Percentiles rank a stretch among this genome's conserved stretches.
Evolutionary conservation across 2,797 vertebrate genomes (phyloP).

Genomic region (Fistularia commersonii): DNA sequence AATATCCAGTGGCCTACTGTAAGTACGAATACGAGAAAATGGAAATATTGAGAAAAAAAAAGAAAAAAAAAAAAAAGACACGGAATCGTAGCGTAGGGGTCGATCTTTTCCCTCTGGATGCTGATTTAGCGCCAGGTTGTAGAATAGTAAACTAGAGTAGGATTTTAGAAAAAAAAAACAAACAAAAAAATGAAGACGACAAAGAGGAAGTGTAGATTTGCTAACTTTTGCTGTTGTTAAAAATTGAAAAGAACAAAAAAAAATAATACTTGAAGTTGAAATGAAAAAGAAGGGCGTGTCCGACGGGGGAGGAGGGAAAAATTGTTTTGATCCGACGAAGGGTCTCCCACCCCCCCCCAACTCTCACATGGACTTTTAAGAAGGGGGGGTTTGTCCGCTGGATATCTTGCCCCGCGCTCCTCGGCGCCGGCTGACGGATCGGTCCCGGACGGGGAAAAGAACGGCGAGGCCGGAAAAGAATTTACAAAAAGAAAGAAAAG

Average conservation of each 20-base stretch:
- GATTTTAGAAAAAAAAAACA: constrained; percentile 59
- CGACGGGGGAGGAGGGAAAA: constrained; percentile 25
- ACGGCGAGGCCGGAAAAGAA: background rate
- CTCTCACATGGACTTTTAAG: constrained; percentile 62
- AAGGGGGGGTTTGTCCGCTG: constrained; percentile 71
- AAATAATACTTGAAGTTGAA: constrained; percentile 76
- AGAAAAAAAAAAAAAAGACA: constrained; percentile 59
- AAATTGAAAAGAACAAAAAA: too few species aligned
- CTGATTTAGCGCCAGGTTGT: constrained; percentile 73
- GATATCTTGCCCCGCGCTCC: constrained; percentile 73
- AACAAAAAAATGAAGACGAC: too few species aligned
- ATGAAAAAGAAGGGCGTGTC: constrained; percentile 53
- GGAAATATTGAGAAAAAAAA: constrained; percentile 74
- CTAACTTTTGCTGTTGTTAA: constrained; percentile 77
- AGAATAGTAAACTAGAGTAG: constrained; percentile 74
- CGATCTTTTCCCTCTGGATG: constrained; percentile 73
- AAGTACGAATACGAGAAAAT: constrained; percentile 73
- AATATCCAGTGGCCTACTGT: constrained; percentile 81
- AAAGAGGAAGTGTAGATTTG: constrained; percentile 73
- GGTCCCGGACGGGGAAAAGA: too few species aligned
- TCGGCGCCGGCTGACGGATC: constrained; percentile 54
- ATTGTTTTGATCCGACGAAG: constrained; percentile 51
- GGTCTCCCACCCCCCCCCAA: too few species aligned
- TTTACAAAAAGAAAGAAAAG: constrained; percentile 28
- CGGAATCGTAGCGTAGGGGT: constrained; percentile 66